Evolutionary conservation across 2,113 vertebrate species (phyloP).

Genomic region (Lagopus muta): DNA sequence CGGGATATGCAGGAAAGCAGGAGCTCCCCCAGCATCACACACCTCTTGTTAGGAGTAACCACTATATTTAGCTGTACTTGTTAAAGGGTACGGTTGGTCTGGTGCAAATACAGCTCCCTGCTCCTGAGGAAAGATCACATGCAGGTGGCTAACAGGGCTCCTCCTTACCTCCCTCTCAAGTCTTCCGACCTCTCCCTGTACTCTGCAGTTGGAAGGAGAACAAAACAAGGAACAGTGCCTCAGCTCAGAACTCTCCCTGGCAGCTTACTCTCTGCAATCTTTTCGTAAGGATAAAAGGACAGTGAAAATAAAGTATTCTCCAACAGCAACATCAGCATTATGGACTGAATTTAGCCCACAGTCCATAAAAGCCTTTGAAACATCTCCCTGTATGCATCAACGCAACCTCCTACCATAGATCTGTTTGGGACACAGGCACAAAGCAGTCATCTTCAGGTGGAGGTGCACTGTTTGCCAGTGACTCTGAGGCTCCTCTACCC

Average conservation of each 20-base stretch:
- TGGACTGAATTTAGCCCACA: constrained; percentile 11
- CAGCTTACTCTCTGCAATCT: background rate
- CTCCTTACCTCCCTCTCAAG: background rate
- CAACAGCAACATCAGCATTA: constrained; percentile 11
- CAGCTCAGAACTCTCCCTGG: accelerated
- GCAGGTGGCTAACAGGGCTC: background rate
- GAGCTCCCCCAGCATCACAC: background rate
- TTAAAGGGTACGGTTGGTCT: background rate
- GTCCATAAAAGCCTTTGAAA: constrained; percentile 52
- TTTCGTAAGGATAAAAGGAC: background rate
- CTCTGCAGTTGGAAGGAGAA: background rate
- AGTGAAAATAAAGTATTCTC: background rate
- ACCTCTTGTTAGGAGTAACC: background rate
- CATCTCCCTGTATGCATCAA: background rate
- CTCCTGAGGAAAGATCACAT: background rate
- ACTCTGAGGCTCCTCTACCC: background rate
- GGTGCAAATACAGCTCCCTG: background rate
- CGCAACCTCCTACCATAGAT: background rate
- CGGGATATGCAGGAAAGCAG: background rate
- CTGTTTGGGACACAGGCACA: background rate
- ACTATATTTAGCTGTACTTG: background rate
- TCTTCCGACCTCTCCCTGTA: background rate
- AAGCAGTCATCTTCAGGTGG: background rate
- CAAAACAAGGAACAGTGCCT: background rate
- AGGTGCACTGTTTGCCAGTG: background rate